A percentile compares a stretch with the other conserved stretches of the same genome.
These are phyloP conservation scores for Manis javanica DNA, from an alignment of 2,797 vertebrate genomes.

Conservation along the genomic window DNA sequence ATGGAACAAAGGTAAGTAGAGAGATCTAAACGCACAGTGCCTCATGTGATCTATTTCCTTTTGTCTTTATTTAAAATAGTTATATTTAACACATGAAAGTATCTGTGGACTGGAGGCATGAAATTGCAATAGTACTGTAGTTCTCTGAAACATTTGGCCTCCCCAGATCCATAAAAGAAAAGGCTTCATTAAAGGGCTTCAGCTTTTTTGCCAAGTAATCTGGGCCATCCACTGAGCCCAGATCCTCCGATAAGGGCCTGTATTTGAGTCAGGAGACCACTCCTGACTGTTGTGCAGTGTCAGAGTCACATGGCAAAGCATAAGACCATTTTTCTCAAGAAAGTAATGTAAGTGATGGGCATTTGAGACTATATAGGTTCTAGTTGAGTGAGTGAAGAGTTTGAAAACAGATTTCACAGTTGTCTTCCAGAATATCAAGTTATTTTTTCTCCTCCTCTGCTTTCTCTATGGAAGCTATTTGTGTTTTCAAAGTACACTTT, in stretches of 20 bases:
- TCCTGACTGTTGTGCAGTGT: not conserved
- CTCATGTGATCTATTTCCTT: not conserved
- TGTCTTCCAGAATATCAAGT: constrained; percentile 25
- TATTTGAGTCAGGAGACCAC: not conserved
- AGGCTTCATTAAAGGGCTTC: not conserved
- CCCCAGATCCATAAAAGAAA: not conserved
- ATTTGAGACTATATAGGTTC: not conserved
- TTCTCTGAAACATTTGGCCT: not conserved
- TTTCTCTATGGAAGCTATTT: not conserved
- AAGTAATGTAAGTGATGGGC: not conserved
- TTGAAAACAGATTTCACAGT: constrained; percentile 1
- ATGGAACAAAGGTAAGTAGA: constrained; percentile 88
- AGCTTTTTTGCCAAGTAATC: not conserved
- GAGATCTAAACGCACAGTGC: not conserved
- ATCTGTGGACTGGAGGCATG: not conserved
- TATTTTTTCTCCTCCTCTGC: not conserved
- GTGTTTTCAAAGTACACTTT: not conserved
- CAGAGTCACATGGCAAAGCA: not conserved
- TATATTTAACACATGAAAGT: not conserved
- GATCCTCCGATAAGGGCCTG: not conserved
- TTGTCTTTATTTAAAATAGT: not conserved
- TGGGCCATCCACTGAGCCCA: not conserved
- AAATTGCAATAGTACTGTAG: not conserved
- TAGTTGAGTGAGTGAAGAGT: not conserved
- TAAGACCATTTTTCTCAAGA: not conserved